A percentile compares a stretch with the other conserved stretches of the same genome.
Evolutionary conservation across 37 sponge, comb jelly and placozoan genomes (phyloP).

Genomic region (Mnemiopsis leidyi): DNA sequence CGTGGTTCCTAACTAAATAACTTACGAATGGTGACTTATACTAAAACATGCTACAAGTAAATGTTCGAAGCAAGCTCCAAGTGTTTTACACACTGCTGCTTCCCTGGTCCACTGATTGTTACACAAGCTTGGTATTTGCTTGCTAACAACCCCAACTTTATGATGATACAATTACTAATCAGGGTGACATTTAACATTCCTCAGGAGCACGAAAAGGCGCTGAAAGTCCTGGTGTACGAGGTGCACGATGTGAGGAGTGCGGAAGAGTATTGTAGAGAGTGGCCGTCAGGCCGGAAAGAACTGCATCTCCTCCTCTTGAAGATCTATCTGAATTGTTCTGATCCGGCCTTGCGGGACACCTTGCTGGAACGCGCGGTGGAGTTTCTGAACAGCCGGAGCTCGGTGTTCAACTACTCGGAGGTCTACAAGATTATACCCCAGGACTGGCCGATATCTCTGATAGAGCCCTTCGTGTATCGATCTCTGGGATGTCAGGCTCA

Average conservation of each 20-base stretch:
- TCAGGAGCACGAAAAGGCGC: conserved; percentile 42
- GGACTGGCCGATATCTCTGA: conserved; percentile 32
- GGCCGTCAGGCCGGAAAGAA: conserved; percentile 5
- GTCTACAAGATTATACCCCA: neutral
- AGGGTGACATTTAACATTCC: neutral
- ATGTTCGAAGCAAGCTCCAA: too few relatives aligned
- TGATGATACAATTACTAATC: too few relatives aligned
- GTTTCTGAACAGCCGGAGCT: neutral
- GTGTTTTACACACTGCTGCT: too few relatives aligned
- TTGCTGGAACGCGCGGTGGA: conserved; percentile 39
- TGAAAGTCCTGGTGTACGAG: conserved; percentile 32
- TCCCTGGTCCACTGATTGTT: too few relatives aligned
- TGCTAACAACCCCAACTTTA: too few relatives aligned
- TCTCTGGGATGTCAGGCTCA: conserved; percentile 5
- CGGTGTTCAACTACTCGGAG: conserved; percentile 42
- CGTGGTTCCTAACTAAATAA: too few relatives aligned
- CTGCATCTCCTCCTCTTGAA: conserved; percentile 36
- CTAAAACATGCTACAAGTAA: too few relatives aligned
- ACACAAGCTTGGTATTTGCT: too few relatives aligned
- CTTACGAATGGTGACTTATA: too few relatives aligned
- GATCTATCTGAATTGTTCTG: neutral
- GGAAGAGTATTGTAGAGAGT: conserved; percentile 30
- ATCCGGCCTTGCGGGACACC: neutral
- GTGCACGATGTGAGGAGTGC: conserved; percentile 11
- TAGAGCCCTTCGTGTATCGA: conserved; percentile 22